Conservation (phyloP, 2,888 invertebrate species). For the Pterobdella sp. region DNA sequence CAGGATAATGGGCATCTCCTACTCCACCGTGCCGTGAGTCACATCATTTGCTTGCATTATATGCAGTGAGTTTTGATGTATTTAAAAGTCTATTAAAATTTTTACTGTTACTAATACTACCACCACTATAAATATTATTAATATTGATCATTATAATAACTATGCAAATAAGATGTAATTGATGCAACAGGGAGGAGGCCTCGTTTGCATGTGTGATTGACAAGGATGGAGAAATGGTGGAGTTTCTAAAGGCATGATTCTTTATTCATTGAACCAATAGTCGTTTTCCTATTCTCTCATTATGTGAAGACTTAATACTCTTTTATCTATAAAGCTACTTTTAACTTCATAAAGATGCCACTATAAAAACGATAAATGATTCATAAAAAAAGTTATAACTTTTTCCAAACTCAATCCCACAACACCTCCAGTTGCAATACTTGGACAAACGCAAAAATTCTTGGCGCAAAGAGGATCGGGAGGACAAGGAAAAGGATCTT, state of each 20-base stretch:
- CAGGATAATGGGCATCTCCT: constrained; percentile 78
- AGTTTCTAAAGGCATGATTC: constrained; percentile 77
- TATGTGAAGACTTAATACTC: no score
- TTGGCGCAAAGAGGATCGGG: constrained; percentile 62
- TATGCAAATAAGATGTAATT: not conserved
- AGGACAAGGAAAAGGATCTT: constrained; percentile 56
- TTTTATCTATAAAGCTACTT: no score
- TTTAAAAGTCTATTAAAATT: no score
- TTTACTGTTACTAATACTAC: no score
- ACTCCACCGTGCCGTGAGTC: constrained; percentile 44
- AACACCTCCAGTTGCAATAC: constrained; percentile 54
- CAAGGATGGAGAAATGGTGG: constrained; percentile 82
- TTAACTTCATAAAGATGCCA: no score
- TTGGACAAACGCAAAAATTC: constrained; percentile 73
- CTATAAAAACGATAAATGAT: no score
- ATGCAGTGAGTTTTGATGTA: no score
- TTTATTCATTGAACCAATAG: no score
- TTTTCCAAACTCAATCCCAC: no score
- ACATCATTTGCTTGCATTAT: not conserved
- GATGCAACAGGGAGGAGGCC: constrained; percentile 53
- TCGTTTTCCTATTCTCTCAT: no score
- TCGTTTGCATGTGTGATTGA: constrained; percentile 80
- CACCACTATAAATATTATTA: not conserved
- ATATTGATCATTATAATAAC: not conserved
- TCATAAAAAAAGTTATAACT: no score